Evolutionary conservation across 35 echinoderm and acorn worm species (phyloP), one percentile per base, ranked within the genome.

Genomic region (Apostichopus californicus): DNA sequence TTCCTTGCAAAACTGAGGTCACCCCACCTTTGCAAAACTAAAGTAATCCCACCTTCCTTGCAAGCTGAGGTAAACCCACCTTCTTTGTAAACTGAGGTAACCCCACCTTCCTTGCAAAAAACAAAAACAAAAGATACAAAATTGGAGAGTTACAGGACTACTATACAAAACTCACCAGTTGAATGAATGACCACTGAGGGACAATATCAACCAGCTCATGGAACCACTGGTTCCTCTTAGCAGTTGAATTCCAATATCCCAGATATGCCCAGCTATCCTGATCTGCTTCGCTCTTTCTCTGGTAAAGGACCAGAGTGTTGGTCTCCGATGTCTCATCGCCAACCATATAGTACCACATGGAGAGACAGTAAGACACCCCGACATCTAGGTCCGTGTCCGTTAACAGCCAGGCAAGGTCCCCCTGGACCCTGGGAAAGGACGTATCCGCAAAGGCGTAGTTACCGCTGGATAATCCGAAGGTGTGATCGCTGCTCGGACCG

Each of bases 361-460:
- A 93, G 21, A 98, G 11, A 53, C 96, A 98, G 55, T 78, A 91
- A 5, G 71, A 25, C 15, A 21, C 18, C n/a, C 70, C 73, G 0
- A 24, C 77, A 1, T 91, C 89, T 11, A 79, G 46, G 5, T 18
- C 17, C 5, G 83, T 87, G 20, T 92, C 80, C 18, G 63, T 85
- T 54, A 93, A 17, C 13, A 96, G 87, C 72, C 92, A 90, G 7
- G 97, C 97, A 55, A 71, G 21, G 59, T 98, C 93, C 6, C 94
- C 91, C 3, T 25, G 26, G 3, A 79, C 58, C 7, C 92, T 78
- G 11, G 92, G 97, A 52, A 57, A 15, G 4, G 97, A 93, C 14
- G 97, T 92, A 57, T 98, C 97, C 5, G 92, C 91, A 71, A 91
- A 96, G 55, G 92, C 93, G 78, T 98, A 98, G 90, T 93, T 90